These are phyloP conservation scores for Tiliacea aurago DNA, from an alignment of 2,888 invertebrate species.

Conservation along the genomic window DNA sequence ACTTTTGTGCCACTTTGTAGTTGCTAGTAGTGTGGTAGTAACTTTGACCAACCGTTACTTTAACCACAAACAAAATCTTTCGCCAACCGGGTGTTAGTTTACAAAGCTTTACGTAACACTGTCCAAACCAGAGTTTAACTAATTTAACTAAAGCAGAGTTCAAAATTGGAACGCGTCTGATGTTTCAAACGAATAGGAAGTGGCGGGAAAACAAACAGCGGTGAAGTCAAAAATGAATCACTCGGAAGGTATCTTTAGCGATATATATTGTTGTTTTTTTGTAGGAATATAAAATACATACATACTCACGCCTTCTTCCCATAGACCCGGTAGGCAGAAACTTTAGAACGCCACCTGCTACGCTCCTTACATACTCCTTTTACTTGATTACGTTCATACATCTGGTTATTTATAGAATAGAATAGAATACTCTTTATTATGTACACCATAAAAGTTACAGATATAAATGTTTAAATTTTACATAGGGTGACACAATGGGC, in stretches of 20 bases:
- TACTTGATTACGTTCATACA: no score
- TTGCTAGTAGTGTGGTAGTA: not conserved
- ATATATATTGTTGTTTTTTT: slow-evolving; percentile 5
- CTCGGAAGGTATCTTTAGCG: slow-evolving; percentile 12
- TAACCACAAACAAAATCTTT: slow-evolving; percentile 27
- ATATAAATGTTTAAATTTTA: no score
- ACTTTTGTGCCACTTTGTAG: no score
- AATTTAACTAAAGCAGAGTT: slow-evolving; percentile 58
- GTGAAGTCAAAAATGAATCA: slow-evolving; percentile 21
- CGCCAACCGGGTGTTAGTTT: slow-evolving; percentile 40
- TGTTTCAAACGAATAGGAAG: slow-evolving; percentile 79
- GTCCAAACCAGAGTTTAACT: slow-evolving; percentile 45
- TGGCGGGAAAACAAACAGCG: slow-evolving; percentile 62
- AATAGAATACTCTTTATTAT: no score
- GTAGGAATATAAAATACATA: not conserved
- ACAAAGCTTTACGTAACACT: slow-evolving; percentile 53
- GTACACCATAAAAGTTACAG: no score
- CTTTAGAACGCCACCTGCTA: no score
- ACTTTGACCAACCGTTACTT: not conserved
- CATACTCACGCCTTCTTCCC: no score
- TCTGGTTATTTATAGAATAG: no score
- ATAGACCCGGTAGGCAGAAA: no score
- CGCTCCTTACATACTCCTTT: no score
- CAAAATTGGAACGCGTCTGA: slow-evolving; percentile 73
- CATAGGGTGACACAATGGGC: no score